These are phyloP conservation scores for Machimus atricapillus DNA, from an alignment of 2,888 invertebrate species.

Conservation along the genomic window DNA sequence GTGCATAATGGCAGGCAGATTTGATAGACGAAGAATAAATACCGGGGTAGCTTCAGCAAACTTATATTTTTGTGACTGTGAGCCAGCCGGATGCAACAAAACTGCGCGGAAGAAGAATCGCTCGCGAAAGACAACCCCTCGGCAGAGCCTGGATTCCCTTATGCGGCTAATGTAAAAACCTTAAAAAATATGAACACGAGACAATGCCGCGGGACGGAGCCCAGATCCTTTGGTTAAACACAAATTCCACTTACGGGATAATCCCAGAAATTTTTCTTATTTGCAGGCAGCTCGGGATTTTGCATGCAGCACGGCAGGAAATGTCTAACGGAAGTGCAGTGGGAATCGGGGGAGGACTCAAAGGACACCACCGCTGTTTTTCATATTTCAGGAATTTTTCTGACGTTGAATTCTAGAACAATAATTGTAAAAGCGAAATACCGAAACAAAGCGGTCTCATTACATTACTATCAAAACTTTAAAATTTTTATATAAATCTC, in stretches of 20 bases:
- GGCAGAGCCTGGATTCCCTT: neutral
- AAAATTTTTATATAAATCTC: neutral
- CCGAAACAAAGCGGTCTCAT: neutral
- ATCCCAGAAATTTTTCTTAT: slow-evolving; percentile 31
- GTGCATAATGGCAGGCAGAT: slow-evolving; percentile 51
- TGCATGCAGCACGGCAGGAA: neutral
- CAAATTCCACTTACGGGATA: slow-evolving; percentile 25
- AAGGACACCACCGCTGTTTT: neutral
- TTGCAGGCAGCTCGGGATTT: neutral
- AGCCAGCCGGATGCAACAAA: neutral
- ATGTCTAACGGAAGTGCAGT: neutral
- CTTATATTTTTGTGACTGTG: slow-evolving; percentile 32
- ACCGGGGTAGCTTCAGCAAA: slow-evolving; percentile 30
- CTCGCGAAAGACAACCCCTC: neutral
- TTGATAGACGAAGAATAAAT: slow-evolving; percentile 49
- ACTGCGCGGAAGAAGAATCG: slow-evolving; percentile 3
- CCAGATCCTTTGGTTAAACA: slow-evolving; percentile 16
- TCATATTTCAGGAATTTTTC: neutral
- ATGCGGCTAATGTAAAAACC: slow-evolving; percentile 36
- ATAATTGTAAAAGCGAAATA: neutral
- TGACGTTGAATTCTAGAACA: neutral
- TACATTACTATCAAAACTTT: neutral
- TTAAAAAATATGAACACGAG: slow-evolving; percentile 31
- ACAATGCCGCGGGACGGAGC: slow-evolving; percentile 13
- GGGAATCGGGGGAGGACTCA: neutral